These are phyloP conservation scores for Spondyliosoma cantharus DNA, from an alignment of 2,797 vertebrate genomes.

Conservation along the genomic window DNA sequence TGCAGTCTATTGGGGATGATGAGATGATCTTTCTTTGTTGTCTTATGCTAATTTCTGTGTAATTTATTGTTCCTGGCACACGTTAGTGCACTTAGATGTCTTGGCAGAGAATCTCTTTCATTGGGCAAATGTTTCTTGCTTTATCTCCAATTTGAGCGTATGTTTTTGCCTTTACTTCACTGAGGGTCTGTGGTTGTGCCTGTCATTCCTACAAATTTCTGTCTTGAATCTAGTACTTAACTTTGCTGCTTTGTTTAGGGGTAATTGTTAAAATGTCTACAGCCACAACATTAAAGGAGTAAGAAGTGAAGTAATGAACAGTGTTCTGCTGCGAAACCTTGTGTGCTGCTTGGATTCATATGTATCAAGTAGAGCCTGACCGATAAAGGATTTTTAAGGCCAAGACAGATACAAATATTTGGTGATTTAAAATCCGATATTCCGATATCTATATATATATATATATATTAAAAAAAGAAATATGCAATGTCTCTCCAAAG, in stretches of 20 bases:
- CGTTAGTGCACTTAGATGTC: conserved; percentile 15
- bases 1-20: conserved; percentile 15
- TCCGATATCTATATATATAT: too few species aligned
- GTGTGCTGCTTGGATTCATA: too few species aligned
- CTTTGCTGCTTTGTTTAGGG: not conserved
- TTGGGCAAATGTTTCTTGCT: conserved; percentile 12
- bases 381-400: too few species aligned
- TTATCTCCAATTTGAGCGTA: conserved; percentile 15
- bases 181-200: not conserved
- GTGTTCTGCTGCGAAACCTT: too few species aligned
- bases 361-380: too few species aligned
- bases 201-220: not conserved
- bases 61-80: conserved; percentile 41
- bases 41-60: conserved; percentile 40
- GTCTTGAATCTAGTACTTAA: not conserved
- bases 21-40: conserved; percentile 50
- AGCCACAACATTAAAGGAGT: too few species aligned
- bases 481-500: too few species aligned
- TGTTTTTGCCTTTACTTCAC: conserved; percentile 15
- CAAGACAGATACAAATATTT: too few species aligned
- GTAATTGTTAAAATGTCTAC: not conserved
- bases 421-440: too few species aligned
- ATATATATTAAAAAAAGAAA: too few species aligned
- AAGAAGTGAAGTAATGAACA: too few species aligned
- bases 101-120: conserved; percentile 24